Conservation (phyloP, 37 sponge, comb jelly and placozoan species). For the Bolinopsis microptera region DNA sequence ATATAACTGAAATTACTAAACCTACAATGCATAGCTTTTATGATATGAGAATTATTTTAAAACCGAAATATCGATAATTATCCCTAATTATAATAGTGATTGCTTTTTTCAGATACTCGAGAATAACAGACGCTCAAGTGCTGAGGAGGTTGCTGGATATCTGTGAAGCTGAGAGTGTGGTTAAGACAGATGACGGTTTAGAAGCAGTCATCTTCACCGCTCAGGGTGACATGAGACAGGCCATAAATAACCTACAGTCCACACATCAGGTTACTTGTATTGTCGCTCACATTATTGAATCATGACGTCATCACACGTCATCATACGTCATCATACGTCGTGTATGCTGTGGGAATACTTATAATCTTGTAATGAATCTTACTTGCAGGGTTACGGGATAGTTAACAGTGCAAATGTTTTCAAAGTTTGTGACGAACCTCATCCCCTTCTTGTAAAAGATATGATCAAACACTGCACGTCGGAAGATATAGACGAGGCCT, state of each 20-base stretch:
- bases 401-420: constrained; percentile 96
- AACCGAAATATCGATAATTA: too few relatives aligned
- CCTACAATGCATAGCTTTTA: too few relatives aligned
- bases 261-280: constrained; percentile 62
- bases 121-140: constrained; percentile 85
- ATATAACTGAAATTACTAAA: too few relatives aligned
- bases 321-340: too few relatives aligned
- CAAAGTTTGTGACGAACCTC: constrained; percentile 99
- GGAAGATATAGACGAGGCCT: constrained; percentile 80
- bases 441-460: constrained; percentile 93
- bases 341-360: too few relatives aligned
- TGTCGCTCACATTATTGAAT: neutral
- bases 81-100: too few relatives aligned
- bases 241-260: constrained; percentile 57
- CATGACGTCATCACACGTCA: neutral
- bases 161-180: constrained; percentile 87
- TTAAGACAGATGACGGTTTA: constrained; percentile 86
- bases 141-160: constrained; percentile 84
- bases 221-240: constrained; percentile 99
- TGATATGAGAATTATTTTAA: too few relatives aligned
- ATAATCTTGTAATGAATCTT: too few relatives aligned
- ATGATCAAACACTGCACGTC: constrained; percentile 84
- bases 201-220: constrained; percentile 97
- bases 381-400: constrained; percentile 84
- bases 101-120: constrained; percentile 49